phyloP scores from a whole-genome alignment of 2,113 vertebrate genomes.

The Pseudopodoces humilis region DNA sequence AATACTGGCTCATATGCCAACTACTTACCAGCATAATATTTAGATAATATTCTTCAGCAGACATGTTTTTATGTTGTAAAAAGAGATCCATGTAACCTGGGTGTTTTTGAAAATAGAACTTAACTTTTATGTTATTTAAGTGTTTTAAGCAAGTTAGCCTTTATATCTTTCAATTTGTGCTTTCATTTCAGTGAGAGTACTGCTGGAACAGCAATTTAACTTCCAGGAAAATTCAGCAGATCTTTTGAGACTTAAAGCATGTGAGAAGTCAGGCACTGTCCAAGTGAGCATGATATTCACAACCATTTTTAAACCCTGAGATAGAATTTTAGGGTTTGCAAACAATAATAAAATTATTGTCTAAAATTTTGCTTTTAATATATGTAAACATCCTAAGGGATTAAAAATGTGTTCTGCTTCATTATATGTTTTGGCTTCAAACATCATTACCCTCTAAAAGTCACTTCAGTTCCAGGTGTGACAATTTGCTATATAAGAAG shows the following conservation, averaged over 20 bases:
- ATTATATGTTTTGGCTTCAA: background rate
- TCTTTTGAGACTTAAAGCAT: background rate
- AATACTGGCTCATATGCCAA: background rate
- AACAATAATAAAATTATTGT: background rate
- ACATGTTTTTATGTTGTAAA: background rate
- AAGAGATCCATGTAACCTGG: background rate
- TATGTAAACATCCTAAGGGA: background rate
- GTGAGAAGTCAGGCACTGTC: background rate
- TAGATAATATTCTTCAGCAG: background rate
- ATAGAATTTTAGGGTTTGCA: background rate
- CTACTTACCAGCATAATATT: background rate
- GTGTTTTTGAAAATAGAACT: background rate
- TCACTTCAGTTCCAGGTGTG: conserved; percentile 32
- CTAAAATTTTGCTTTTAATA: background rate
- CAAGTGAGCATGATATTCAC: background rate
- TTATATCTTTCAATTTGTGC: background rate
- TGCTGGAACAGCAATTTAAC: background rate
- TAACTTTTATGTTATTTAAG: background rate
- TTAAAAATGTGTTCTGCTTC: background rate
- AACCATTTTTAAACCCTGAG: background rate
- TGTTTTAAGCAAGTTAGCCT: background rate
- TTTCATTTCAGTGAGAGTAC: background rate
- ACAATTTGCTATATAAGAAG: conserved; percentile 12
- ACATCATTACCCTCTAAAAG: conserved; percentile 13
- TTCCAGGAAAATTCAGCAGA: background rate